Evolutionary conservation across 1,140 invertebrate species (phyloP), one percentile per base, ranked within the genome.

Genomic region (Platyura marginata): DNA sequence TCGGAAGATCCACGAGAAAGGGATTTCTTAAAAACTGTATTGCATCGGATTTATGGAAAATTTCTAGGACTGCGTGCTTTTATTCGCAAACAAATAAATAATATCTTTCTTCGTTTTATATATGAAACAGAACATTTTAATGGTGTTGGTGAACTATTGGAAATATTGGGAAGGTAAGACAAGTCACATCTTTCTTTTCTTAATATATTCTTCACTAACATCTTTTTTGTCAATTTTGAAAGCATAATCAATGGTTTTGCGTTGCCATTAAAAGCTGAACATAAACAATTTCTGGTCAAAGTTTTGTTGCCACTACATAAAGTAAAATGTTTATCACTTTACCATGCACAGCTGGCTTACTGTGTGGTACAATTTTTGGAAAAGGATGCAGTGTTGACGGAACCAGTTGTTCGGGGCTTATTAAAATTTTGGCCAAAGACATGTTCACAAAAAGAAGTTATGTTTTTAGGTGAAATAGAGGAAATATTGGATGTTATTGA

Each of bases 91-190:
- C 94, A 98, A 73, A 98, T 99, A 58, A 98, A 98, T 68, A 97
- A 98, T 71, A 97, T 98, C 67, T 98, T 93, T 64, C 68, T 65
- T 58, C 84, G 91, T 73, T 98, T 98, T 73, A 92, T 99, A 52
- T 99, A 98, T 70, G 95, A 99, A 74, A 98, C 94, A 49, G 95
- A 99, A 72, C 92, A 95, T 65, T 97, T 98, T 65, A 99, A 98
- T 68, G 95, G 95, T 49, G 90, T 98, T 47, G 93, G 90, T 47
- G 95, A 99, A 68, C 71, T 98, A 55, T 71, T 98, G 55, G 95
- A 98, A 77, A 98, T 99, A 64, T 74, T 99, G 64, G 95, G 95
- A 69, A 79, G 77, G 69, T 75, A 49, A 55, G 53, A 49, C 8
- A 13, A 11, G 13, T 6, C 38, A 19, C 3, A 18, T 38, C 19